Base-by-base conservation (phyloP, 2,888 invertebrate genomes). In the Bibio marci region DNA sequence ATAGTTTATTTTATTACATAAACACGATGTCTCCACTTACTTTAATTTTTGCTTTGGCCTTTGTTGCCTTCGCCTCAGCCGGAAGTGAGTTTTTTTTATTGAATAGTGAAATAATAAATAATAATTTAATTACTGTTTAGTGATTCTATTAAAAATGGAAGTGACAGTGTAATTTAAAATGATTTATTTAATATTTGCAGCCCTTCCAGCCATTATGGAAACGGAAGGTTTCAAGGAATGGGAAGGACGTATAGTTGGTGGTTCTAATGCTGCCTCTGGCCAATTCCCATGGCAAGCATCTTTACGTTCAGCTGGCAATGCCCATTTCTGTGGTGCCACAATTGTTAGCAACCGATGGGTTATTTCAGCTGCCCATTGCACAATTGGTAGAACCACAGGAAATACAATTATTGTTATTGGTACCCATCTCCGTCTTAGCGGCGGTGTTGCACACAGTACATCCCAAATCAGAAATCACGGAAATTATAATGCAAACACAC, bases 271-370 rank as follows among this genome's bases (percentile, higher is more conserved):
- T 1, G 27, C 37, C 7, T 32, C 30, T 28, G 48, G 47, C 12
- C 44, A 43, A 22, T 49, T 47, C 32, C 49, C 49, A 7, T 45
- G 43, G 34, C 47, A 48, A 34, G 43, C 45, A n/a, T 51, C 50
- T n/a, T 35, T 50, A n/a, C 41, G 51, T 7, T 12, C 34, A 15
- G 22, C 19, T 5, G 34, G 19, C 11, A 34, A 34, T 19, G 34
- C n/a, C n/a, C 34, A 34, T 18, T 34, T 34, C 22, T 34, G 34
- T 18, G 34, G 34, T 11, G 18, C 15, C 18, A 19, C 34, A 17
- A 34, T 34, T n/a, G 17, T 34, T 19, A 34, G 13, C 22, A 34
- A 34, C 17, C 34, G 34, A 8, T 34, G 34, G 34, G 19, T 34
- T 5, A 4, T 36, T 3, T 28, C 36, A 8, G 36, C 36, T 13